Evolutionary conservation across 2,113 vertebrate species (phyloP), one percentile per base, ranked within the genome.

Genomic region (Austrofundulus limnaeus): DNA sequence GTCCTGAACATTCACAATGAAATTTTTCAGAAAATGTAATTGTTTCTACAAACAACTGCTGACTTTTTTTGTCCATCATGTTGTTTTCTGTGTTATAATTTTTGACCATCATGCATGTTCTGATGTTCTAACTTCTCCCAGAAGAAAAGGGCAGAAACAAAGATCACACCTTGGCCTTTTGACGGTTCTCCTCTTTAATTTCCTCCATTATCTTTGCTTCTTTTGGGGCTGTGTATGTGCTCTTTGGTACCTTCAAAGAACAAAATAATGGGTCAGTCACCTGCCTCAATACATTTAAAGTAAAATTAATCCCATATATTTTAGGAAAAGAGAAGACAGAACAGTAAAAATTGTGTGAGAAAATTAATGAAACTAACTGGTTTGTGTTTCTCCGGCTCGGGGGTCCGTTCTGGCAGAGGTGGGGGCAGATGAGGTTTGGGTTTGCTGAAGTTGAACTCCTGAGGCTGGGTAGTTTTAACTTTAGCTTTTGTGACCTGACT

Each of bases 371-470:
- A 8, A 52, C 2, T 94, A 70, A 97, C 97, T 24, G 91, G 91
- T 72, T 65, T 91, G 11, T 48, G 48, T 84, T 93, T 92, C 63
- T 92, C 86, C 82, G 89, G 69, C 20, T 19, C 49, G 1, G 92
- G 92, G 54, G 94, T 89, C 61, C 59, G 82, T 64, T 93, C 88
- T 1, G 94, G 93, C 64, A 87, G 7, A 10, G 87, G 91, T 54
- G 93, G 75, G 10, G 31, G 31, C 9, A 5, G 28, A 28, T 7
- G 91, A 61, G 92, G 91, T 77, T 86, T 95, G 17, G 94, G 90
- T 23, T 83, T 79, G 11, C 92, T 95, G 82, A 99, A 86, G 65
- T 82, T 78, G 86, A 98, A 97, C 78, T 94, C 93, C 79, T 87
- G 87, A 24, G 93, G 93, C 72, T 92, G 60, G 8, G 94, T 98